A percentile compares a stretch with the other conserved stretches of the same genome.
Evolutionary conservation across 2,888 invertebrate species (phyloP).

Genomic region (Hermaeophaga mercurialis): DNA sequence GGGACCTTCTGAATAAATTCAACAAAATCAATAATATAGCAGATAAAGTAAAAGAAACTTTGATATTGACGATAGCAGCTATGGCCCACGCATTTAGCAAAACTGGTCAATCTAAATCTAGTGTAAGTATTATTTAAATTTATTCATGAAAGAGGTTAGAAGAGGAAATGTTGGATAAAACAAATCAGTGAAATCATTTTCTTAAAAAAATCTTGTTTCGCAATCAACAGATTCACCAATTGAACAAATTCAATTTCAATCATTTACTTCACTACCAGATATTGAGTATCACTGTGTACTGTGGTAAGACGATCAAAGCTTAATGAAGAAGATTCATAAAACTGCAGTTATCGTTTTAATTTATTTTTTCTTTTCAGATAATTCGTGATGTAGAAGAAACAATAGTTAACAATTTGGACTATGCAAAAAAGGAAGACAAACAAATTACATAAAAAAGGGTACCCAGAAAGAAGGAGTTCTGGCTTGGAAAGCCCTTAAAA

Average conservation of each 20-base stretch:
- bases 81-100: slow-evolving; percentile 61
- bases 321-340: too few species aligned
- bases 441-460: slow-evolving; percentile 60
- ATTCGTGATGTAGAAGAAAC: slow-evolving; percentile 53
- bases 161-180: too few species aligned
- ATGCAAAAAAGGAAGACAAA: slow-evolving; percentile 61
- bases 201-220: too few species aligned
- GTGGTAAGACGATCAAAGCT: too few species aligned
- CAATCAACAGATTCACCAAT: too few species aligned
- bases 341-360: too few species aligned
- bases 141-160: too few species aligned
- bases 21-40: slow-evolving; percentile 60
- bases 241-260: too few species aligned
- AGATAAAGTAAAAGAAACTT: slow-evolving; percentile 68
- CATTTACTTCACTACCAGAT: too few species aligned
- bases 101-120: slow-evolving; percentile 31
- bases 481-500: slow-evolving; percentile 70
- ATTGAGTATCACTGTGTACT: too few species aligned
- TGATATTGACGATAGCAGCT: slow-evolving; percentile 69
- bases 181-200: too few species aligned
- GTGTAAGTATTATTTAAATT: slow-evolving; percentile 2
- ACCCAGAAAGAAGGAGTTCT: slow-evolving; percentile 64
- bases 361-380: slow-evolving; percentile 46
- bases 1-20: slow-evolving; percentile 58
- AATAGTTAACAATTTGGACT: slow-evolving; percentile 52